Evolutionary conservation across 2,888 invertebrate genomes (phyloP).

Genomic region (Chironomus tentans): DNA sequence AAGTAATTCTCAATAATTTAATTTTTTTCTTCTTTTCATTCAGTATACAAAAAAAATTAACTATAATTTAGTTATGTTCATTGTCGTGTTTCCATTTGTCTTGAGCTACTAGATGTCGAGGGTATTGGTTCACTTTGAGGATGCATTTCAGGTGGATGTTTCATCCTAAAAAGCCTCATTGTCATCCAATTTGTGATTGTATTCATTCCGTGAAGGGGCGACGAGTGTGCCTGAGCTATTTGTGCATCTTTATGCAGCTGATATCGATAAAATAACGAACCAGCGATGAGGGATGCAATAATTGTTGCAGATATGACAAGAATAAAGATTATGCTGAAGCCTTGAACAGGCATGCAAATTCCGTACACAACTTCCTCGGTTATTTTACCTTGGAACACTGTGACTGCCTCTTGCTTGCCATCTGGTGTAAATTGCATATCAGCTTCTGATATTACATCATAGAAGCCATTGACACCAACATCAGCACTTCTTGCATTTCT

Average conservation of each 20-base stretch:
- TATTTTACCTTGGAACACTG: conserved; percentile 79
- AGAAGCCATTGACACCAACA: conserved; percentile 81
- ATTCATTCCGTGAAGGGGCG: conserved; percentile 46
- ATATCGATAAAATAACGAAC: conserved; percentile 66
- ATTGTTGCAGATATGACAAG: conserved; percentile 80
- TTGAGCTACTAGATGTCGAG: neutral
- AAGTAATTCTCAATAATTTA: neutral
- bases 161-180: conserved; percentile 51
- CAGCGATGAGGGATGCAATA: conserved; percentile 77
- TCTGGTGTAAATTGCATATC: conserved; percentile 85
- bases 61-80: neutral
- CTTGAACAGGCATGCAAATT: conserved; percentile 81
- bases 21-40: neutral
- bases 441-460: conserved; percentile 85
- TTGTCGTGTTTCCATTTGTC: conserved; percentile 17
- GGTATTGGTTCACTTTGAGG: neutral
- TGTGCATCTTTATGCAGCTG: conserved; percentile 63
- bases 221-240: conserved; percentile 42
- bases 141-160: conserved; percentile 32
- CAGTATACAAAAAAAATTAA: neutral
- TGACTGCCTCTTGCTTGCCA: conserved; percentile 67
- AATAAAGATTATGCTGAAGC: conserved; percentile 81
- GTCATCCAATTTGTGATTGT: conserved; percentile 70
- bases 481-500: conserved; percentile 73
- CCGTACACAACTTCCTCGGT: conserved; percentile 85